These are phyloP conservation scores for Pungitius pungitius DNA, from an alignment of 2,113 vertebrate species.

Conservation along the genomic window DNA sequence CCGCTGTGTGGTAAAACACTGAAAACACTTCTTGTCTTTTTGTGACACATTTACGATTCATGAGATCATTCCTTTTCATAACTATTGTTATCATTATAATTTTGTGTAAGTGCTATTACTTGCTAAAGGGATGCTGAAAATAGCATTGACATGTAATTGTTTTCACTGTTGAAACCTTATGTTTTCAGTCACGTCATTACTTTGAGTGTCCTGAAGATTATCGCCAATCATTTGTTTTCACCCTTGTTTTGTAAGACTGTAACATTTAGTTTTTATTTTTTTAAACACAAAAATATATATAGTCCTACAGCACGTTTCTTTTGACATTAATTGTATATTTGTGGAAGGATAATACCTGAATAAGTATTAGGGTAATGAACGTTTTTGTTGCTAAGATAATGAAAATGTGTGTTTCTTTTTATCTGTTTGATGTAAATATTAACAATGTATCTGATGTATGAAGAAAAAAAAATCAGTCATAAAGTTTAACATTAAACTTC, in stretches of 20 bases:
- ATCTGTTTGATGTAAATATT: slow-evolving; percentile 77
- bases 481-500: slow-evolving; percentile 83
- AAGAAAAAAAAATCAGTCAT: slow-evolving; percentile 61
- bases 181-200: slow-evolving; percentile 51
- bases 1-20: slow-evolving; percentile 66
- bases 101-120: slow-evolving; percentile 50
- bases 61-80: slow-evolving; percentile 46
- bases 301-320: slow-evolving; percentile 51
- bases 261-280: slow-evolving; percentile 63
- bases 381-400: slow-evolving; percentile 54
- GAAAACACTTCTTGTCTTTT: slow-evolving; percentile 70
- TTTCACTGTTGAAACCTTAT: slow-evolving; percentile 20
- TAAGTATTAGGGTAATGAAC: slow-evolving; percentile 45
- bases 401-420: slow-evolving; percentile 59
- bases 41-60: slow-evolving; percentile 73
- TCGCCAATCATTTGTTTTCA: slow-evolving; percentile 55
- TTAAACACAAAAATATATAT: slow-evolving; percentile 50
- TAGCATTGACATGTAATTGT: slow-evolving; percentile 36
- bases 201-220: slow-evolving; percentile 52
- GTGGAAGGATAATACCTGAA: slow-evolving; percentile 59
- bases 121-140: slow-evolving; percentile 21
- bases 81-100: slow-evolving; percentile 46
- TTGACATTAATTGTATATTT: slow-evolving; percentile 57
- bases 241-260: slow-evolving; percentile 64
- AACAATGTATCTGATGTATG: slow-evolving; percentile 77